phyloP scores from a whole-genome alignment of 2,797 vertebrate genomes.

The Centropyge bicolor region DNA sequence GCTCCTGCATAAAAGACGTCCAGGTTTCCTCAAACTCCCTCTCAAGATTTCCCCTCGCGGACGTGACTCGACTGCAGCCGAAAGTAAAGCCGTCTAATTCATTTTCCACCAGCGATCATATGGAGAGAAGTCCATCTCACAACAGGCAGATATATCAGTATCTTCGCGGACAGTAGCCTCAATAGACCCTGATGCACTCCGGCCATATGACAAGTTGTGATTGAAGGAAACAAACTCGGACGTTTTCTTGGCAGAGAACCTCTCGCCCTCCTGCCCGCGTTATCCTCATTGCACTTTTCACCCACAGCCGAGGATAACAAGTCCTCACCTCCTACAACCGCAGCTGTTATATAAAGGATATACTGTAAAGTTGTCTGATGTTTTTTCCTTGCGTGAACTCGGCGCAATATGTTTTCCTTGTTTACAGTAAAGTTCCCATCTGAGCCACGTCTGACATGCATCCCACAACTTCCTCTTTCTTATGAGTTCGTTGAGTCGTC shows the following conservation, averaged over 20 bases:
- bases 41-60: not conserved
- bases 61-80: not conserved
- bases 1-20: too few species aligned
- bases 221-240: constrained; percentile 3
- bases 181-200: constrained; percentile 4
- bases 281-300: constrained; percentile 21
- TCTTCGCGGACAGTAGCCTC: constrained; percentile 6
- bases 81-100: not conserved
- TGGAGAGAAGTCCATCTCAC: not conserved
- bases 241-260: constrained; percentile 32
- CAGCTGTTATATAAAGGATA: constrained; percentile 9
- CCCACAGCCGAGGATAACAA: constrained; percentile 37
- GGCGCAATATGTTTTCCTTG: constrained; percentile 3
- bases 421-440: constrained; percentile 17
- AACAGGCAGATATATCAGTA: not conserved
- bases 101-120: not conserved
- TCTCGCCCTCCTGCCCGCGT: not conserved
- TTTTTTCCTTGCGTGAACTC: constrained; percentile 20
- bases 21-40: too few species aligned
- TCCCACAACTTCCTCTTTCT: not conserved
- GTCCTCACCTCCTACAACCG: constrained; percentile 23
- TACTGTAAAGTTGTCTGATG: not conserved
- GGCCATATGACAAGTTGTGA: constrained; percentile 25
- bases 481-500: not conserved
- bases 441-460: constrained; percentile 7